Evolutionary conservation across 1,140 invertebrate species (phyloP).

Genomic region (Plectus sambesii): DNA sequence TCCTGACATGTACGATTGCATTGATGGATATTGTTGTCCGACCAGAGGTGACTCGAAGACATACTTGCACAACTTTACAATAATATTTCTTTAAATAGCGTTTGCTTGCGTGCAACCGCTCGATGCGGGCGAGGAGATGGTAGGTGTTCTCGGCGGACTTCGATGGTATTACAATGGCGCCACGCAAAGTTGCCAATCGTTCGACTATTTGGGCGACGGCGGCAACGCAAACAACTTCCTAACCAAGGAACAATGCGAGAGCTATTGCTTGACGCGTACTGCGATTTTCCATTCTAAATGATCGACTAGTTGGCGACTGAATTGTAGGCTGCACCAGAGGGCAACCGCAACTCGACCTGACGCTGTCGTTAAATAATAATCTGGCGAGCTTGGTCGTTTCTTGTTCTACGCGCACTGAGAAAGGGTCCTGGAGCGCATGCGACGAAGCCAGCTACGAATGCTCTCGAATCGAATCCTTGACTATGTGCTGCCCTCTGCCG

Average conservation of each 20-base stretch:
- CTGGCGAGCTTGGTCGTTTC: slow-evolving; percentile 9
- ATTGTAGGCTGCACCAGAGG: slow-evolving; percentile 30
- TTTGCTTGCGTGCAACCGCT: slow-evolving; percentile 30
- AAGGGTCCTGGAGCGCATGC: too few relatives aligned
- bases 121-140: slow-evolving; percentile 22
- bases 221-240: slow-evolving; percentile 33
- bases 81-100: slow-evolving; percentile 18
- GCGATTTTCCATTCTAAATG: background rate
- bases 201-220: slow-evolving; percentile 23
- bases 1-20: slow-evolving; percentile 32
- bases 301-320: too few relatives aligned
- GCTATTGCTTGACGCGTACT: slow-evolving; percentile 25
- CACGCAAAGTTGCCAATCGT: slow-evolving; percentile 19
- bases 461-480: slow-evolving; percentile 11
- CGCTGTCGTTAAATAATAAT: slow-evolving; percentile 1
- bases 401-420: slow-evolving; percentile 13
- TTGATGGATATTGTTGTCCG: slow-evolving; percentile 31
- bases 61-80: background rate
- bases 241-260: slow-evolving; percentile 25
- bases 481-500: slow-evolving; percentile 24
- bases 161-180: slow-evolving; percentile 30
- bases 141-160: slow-evolving; percentile 7
- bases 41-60: slow-evolving; percentile 18
- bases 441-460: slow-evolving; percentile 22
- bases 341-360: slow-evolving; percentile 21